Conservation (phyloP, 2,797 vertebrate species). For the Lemur catta region DNA sequence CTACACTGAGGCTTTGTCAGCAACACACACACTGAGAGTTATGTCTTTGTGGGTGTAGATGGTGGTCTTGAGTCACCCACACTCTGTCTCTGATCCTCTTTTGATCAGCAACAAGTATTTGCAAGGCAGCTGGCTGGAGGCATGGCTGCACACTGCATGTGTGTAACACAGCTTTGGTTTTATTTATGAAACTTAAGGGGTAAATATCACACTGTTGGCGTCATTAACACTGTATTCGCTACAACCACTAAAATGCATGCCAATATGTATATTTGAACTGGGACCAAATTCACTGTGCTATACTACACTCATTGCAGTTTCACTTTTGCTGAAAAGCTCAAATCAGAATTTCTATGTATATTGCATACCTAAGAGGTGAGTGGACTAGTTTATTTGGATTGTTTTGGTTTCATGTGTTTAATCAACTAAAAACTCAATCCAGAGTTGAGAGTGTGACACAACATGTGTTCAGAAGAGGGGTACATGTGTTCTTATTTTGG, state of each 20-base stretch:
- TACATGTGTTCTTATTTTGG: slow-evolving; percentile 34
- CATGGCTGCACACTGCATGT: neutral
- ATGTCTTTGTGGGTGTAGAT: neutral
- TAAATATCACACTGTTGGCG: neutral
- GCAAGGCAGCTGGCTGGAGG: slow-evolving; percentile 21
- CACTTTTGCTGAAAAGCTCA: neutral
- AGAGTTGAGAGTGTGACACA: slow-evolving; percentile 63
- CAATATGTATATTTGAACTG: neutral
- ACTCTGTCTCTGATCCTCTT: neutral
- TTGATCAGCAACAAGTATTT: slow-evolving; percentile 24
- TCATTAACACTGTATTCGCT: neutral
- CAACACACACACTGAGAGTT: neutral
- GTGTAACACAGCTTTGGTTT: neutral
- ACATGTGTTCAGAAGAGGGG: slow-evolving; percentile 51
- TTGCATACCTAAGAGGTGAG: neutral
- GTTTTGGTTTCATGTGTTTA: slow-evolving; percentile 77
- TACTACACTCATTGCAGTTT: neutral
- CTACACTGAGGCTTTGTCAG: neutral
- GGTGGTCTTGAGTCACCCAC: neutral
- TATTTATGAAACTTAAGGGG: neutral
- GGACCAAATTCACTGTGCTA: neutral
- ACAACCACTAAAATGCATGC: neutral
- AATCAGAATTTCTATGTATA: neutral
- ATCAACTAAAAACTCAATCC: slow-evolving; percentile 72
- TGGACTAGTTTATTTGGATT: slow-evolving; percentile 68